Base-by-base conservation (phyloP, 2,888 invertebrate species). In the Metalampra italica region DNA sequence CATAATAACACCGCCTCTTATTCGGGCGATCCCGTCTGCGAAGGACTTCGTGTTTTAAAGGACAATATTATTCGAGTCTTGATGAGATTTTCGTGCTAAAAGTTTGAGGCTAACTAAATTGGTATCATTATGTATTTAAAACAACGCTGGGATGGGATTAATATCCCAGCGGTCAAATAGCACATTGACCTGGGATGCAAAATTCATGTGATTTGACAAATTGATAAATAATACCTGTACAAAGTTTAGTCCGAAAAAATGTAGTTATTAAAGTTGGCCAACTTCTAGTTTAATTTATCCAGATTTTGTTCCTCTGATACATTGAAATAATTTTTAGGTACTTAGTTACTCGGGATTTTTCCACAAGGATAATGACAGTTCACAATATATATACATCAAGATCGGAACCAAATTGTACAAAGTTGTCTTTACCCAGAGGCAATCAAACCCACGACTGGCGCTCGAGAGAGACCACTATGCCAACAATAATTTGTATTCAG, bases 1-100 rank as follows among this genome's bases (percentile, higher is more conserved):
- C 88, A 88, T 88, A 88, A 89, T 89, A 89, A 82, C 85, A 73
- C 84, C 82, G 86, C 75, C 86, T 82, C 82, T 86, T 85, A 87
- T 87, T 82, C 85, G 69, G 68, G 64, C 81, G 78, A 75, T 80
- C 82, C 79, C 68, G 68, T 72, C 76, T 68, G 77, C 69, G 73
- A 78, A 84, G 84, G 85, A 87, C 87, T 82, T 74, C 72, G 77
- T 68, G 76, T 78, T 81, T 71, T 73, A 87, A 87, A 84, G 86
- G 88, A 89, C 88, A 88, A 85, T 85, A 85, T 83, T 82, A 85
- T 84, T 79, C 78, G 72, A 53, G 71, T 68, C 68, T 70, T 86
- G 82, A 87, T 87, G 87, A 86, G 86, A 82, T 86, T 85, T 86
- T 87, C 84, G 86, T 89, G 88, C 85, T 82, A 85, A 87, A 86